Evolutionary conservation across 2,888 invertebrate genomes (phyloP), one percentile per base, ranked within the genome.

Genomic region (Noctua pronuba): DNA sequence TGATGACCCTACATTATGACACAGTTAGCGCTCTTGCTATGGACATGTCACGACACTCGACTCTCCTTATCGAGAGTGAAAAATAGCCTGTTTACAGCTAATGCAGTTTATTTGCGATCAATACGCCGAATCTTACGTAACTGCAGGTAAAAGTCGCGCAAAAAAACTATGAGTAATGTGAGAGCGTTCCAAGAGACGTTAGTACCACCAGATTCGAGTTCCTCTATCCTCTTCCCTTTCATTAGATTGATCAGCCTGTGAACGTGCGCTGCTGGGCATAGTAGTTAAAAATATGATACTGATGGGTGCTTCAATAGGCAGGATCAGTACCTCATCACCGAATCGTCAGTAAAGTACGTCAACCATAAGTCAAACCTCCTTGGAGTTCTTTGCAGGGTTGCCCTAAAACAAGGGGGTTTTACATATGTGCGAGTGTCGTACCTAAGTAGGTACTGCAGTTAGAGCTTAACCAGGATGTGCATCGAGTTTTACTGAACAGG

Each of bases 61-160:
- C 62, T 65, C 73, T 74, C 90, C 91, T 64, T 89, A 90, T 84
- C 69, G 78, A 87, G 89, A 84, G 75, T 82, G 84, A 87, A 87
- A 90, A 87, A 90, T 76, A 85, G 81, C 85, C 73, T 73, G 85
- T 88, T 90, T 83, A 86, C 86, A 55, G 79, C 82, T 81, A 84
- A 85, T 81, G 82, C 79, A 62, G 75, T 68, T 83, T 64, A 84
- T 86, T 81, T 86, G 83, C 82, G 75, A 77, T 66, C 80, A 55
- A 82, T 88, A 76, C 77, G 64, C 28, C 35, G 52, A 62, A 79
- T 38, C 75, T 85, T 87, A 80, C 75, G 81, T 65, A 88, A 88
- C 58, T 55, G 58, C 31, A 18, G 41, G 75, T 75, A 80, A 71
- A 68, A 65, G 74, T 58, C 16, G 2, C n/a, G 41, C 4, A 10